Conservation (phyloP, 64 coral and sea anemone genomes). For the Stylophora pistillata region DNA sequence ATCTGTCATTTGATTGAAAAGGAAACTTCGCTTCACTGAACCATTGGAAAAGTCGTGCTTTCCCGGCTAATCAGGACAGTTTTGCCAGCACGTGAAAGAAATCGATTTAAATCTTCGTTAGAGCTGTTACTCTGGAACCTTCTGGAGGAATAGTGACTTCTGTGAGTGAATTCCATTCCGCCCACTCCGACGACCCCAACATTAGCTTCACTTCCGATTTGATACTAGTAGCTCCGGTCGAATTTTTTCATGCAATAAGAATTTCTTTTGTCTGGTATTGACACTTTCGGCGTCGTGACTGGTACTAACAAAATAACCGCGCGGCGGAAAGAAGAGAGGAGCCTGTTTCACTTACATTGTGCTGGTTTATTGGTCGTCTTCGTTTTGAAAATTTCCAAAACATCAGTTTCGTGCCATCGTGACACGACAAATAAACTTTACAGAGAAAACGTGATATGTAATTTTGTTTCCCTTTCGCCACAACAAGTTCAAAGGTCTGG, state of each 20-base stretch:
- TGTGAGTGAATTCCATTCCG: background rate
- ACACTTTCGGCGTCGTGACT: conserved; percentile 1
- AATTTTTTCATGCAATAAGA: background rate
- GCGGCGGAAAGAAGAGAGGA: background rate
- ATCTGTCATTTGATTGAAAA: conserved; percentile 26
- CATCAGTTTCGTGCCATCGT: background rate
- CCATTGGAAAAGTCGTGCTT: conserved; percentile 11
- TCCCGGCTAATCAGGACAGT: background rate
- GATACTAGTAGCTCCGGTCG: background rate
- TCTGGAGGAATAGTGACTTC: background rate
- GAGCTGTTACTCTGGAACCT: background rate
- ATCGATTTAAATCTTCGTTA: background rate
- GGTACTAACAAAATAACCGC: conserved; percentile 8
- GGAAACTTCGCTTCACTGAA: conserved; percentile 29
- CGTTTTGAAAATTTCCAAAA: background rate
- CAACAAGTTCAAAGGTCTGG: background rate
- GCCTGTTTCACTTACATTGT: background rate
- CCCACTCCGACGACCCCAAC: background rate
- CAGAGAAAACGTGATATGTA: background rate
- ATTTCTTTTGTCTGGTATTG: conserved; percentile 8
- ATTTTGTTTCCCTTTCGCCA: background rate
- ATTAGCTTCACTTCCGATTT: background rate
- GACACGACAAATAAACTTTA: background rate
- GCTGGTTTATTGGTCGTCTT: background rate
- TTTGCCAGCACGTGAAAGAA: background rate